These are phyloP conservation scores for Lepidotrigona ventralis DNA, from an alignment of 1,140 invertebrate genomes.

Conservation along the genomic window DNA sequence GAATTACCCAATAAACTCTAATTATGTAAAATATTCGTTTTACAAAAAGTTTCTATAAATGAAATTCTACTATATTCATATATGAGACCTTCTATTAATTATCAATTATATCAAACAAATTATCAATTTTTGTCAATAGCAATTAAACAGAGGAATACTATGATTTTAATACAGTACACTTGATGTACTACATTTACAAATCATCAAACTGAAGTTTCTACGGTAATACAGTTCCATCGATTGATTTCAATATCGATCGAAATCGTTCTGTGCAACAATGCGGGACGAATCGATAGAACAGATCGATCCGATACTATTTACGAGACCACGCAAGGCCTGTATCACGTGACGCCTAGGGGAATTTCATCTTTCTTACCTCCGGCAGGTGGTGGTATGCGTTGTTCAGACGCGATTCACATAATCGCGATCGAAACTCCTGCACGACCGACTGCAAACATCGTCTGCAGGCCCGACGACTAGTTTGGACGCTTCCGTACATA, in stretches of 20 bases:
- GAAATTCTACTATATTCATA: too few species aligned
- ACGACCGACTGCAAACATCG: constrained; percentile 65
- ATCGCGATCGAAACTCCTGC: constrained; percentile 42
- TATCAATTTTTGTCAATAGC: too few species aligned
- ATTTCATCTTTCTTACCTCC: constrained; percentile 23
- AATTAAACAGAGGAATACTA: too few species aligned
- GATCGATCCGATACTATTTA: neutral
- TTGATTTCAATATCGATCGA: neutral
- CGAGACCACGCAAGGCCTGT: neutral
- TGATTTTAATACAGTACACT: too few species aligned
- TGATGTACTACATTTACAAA: too few species aligned
- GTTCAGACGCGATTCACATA: constrained; percentile 41
- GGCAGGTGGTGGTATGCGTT: neutral
- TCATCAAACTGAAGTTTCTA: too few species aligned
- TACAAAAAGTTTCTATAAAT: too few species aligned
- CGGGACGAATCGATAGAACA: neutral
- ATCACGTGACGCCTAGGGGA: neutral
- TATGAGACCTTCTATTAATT: too few species aligned
- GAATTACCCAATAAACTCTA: too few species aligned
- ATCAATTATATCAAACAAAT: too few species aligned
- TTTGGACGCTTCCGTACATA: constrained; percentile 64
- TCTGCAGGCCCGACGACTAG: constrained; percentile 56
- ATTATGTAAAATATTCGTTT: too few species aligned
- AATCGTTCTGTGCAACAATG: neutral
- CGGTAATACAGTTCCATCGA: too few species aligned